phyloP scores from a whole-genome alignment of 2,113 vertebrate genomes.

The Lamprotornis superbus region DNA sequence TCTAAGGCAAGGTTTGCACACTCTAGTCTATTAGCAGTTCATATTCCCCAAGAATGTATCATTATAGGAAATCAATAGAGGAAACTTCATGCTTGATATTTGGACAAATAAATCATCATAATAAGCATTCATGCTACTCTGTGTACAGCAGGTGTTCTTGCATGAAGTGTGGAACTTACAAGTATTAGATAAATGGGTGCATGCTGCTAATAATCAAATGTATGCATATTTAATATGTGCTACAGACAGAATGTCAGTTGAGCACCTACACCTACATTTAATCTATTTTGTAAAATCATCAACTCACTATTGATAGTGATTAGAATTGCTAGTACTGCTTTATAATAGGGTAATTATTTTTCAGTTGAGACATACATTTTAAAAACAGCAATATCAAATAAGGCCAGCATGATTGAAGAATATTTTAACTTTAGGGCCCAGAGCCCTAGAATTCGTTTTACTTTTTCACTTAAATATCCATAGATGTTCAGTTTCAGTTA shows the following conservation, averaged over 20 bases:
- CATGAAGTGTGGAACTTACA: neutral
- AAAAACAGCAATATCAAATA: neutral
- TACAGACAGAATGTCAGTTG: neutral
- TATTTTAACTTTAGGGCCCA: neutral
- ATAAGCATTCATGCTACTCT: neutral
- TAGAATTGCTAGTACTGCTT: neutral
- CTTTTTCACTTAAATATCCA: neutral
- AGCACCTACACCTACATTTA: neutral
- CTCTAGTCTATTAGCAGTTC: neutral
- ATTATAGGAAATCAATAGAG: neutral
- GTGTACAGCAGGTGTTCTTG: neutral
- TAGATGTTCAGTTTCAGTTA: neutral
- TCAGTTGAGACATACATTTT: neutral
- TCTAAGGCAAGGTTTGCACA: neutral
- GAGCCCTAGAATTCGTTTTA: neutral
- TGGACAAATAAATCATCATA: neutral
- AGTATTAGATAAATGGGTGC: neutral
- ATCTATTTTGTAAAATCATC: neutral
- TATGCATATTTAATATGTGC: neutral
- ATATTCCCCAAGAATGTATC: neutral
- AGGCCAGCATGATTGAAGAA: neutral
- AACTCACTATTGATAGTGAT: neutral
- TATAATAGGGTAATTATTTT: neutral
- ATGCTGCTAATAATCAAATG: neutral
- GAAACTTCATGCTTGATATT: neutral